Evolutionary conservation across 1,140 invertebrate genomes (phyloP), one percentile per base, ranked within the genome.

Genomic region (Hyposmocoma kahamanoa): DNA sequence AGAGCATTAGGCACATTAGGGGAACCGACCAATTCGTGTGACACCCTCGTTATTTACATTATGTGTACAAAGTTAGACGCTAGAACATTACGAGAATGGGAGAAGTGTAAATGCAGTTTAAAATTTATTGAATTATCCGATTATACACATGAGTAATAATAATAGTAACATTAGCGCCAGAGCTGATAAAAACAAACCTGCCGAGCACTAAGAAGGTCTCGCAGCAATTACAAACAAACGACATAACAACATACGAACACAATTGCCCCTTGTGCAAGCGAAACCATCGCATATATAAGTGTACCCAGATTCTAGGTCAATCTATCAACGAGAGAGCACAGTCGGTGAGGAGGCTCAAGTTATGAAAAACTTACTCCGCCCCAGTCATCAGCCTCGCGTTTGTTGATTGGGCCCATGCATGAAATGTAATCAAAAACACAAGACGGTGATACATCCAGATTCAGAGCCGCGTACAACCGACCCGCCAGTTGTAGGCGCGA

Each of bases 11-110:
- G 42, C 0, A 49, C 26, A 5, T 20, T 49, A 2, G 47, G 47
- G 3, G 47, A 49, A 42, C 47, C 47, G 6, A 49, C 47, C 1
- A n/a, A 6, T 17, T 32, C 36, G 8, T 49, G 47, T 36, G 47
- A 49, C 39, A 49, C 47, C 1, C 26, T 49, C 10, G 21, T 42
- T 42, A 42, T 49, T 22, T 49, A 48, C 20, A 21, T 42, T 17
- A 42, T 42, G 8, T 20, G 11, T 21, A 42, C 42, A 3, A 49
- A 49, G 30, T 20, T 49, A 28, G 47, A 49, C 18, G 3, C 38
- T 20, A 42, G 18, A 10, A 49, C 47, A 41, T 24, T 20, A 5
- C 47, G 47, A 4, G 38, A 49, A 30, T 49, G 47, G 47, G 39
- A 49, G 42, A 22, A 49, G 10, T 19, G 42, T 22, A 49, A 49